Evolutionary conservation across 2,888 invertebrate species (phyloP).

Genomic region (Eupithecia pulchellata): DNA sequence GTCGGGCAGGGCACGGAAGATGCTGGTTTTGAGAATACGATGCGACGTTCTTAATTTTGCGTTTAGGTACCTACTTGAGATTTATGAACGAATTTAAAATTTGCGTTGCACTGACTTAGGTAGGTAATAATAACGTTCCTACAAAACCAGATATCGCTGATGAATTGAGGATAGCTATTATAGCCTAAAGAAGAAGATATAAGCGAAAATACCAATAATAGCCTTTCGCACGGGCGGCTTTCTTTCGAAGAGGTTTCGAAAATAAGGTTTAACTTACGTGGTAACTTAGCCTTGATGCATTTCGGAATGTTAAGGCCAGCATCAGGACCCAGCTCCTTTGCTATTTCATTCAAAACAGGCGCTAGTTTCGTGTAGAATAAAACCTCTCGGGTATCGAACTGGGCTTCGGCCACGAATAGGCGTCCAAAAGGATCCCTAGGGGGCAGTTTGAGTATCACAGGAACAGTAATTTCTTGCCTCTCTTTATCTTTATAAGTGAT

Average conservation of each 20-base stretch:
- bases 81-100: neutral
- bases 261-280: slow-evolving; percentile 59
- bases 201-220: neutral
- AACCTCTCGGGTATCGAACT: slow-evolving; percentile 93
- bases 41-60: neutral
- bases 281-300: slow-evolving; percentile 89
- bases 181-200: too few species aligned
- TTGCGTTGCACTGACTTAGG: neutral
- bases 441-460: slow-evolving; percentile 90
- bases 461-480: slow-evolving; percentile 68
- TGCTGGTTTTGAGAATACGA: neutral
- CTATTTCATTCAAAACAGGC: slow-evolving; percentile 89
- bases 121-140: neutral
- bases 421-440: slow-evolving; percentile 92
- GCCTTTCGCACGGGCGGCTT: too few species aligned
- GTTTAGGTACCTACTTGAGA: neutral
- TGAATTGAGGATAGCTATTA: neutral
- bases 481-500: slow-evolving; percentile 86
- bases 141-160: neutral
- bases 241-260: too few species aligned
- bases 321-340: slow-evolving; percentile 83
- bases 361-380: slow-evolving; percentile 92
- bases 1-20: neutral
- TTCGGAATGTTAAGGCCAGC: slow-evolving; percentile 80
- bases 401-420: slow-evolving; percentile 92